Conservation (phyloP, 2,113 vertebrate species). For the Pachyramphus minor region DNA sequence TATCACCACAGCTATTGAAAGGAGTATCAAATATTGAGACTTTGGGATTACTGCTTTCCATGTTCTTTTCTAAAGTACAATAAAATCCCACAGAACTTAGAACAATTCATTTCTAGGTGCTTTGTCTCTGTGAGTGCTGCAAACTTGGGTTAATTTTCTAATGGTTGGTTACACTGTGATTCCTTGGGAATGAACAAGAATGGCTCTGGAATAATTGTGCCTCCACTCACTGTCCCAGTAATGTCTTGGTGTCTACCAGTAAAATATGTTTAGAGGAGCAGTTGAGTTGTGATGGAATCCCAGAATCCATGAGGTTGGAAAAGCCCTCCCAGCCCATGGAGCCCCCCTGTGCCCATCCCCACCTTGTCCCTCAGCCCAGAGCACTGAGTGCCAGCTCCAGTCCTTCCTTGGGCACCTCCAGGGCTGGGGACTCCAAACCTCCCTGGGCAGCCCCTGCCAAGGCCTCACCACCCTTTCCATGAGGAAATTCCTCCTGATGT, state of each 20-base stretch:
- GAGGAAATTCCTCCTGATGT: too few relatives aligned
- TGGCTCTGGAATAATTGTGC: neutral
- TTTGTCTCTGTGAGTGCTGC: neutral
- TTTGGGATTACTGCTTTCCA: neutral
- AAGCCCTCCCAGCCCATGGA: too few relatives aligned
- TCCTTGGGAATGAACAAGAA: neutral
- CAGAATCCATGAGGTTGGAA: neutral
- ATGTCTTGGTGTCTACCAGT: neutral
- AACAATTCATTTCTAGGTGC: neutral
- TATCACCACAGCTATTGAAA: neutral
- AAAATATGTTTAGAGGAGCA: neutral
- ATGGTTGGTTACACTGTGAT: neutral
- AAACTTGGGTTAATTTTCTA: fast-evolving
- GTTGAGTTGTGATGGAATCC: neutral
- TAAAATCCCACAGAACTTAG: neutral
- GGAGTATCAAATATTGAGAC: neutral
- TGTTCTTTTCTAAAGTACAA: neutral
- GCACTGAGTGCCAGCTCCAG: too few relatives aligned
- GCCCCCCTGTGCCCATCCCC: too few relatives aligned
- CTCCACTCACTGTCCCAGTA: neutral
- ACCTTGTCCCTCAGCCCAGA: too few relatives aligned
- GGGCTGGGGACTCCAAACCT: too few relatives aligned
- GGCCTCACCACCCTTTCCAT: too few relatives aligned
- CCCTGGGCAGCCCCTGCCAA: too few relatives aligned
- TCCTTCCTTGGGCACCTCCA: too few relatives aligned